Base-by-base conservation (phyloP, 2,888 invertebrate genomes). In the Epirrita christyi region DNA sequence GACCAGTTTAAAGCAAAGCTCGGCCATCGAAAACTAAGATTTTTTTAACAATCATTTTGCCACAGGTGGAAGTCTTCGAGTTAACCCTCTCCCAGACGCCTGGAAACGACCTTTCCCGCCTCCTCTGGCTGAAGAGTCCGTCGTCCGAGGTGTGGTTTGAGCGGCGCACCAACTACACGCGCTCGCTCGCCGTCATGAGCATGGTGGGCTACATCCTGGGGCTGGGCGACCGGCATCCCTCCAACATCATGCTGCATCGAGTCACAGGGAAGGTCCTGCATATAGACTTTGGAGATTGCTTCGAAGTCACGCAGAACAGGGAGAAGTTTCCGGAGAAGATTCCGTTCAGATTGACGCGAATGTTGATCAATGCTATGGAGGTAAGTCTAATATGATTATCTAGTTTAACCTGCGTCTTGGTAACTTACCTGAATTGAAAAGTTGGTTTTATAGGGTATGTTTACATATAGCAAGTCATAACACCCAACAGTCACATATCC, bases 311-410 rank as follows among this genome's bases (percentile, higher is more conserved):
- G 5, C 99, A 98, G 97, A 98, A 98, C 0, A 93, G 99, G 40
- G 99, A 99, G 75, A 99, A 99, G 82, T 99, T 98, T 85, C 99
- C 99, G 0, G 99, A 99, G 86, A 99, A 98, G 86, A 99, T 99
- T 70, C 99, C 99, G 0, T 99, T 99, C 93, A 93, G 98, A 15
- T 88, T 99, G 60, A 99, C 99, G 0, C 93, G 99, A 64, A 99
- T 99, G 99, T 91, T 99, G 11, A 98, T 98, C 55, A 98, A 98
- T 85, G 99, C 99, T 6, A 98, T 99, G 98, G 98, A 98, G 93
- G 86, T 86, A 61, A 70, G 75, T 38, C 14, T 0, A 3, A 14
- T 38, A 11, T 3, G 2, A 32, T 32, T 32, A 2, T 21, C 21
- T 21, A 21, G 21, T 21, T 21, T 3, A 3, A 21, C 2, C 21